Conservation (phyloP, 2,888 invertebrate species). For the Drosophila algonquin region DNA sequence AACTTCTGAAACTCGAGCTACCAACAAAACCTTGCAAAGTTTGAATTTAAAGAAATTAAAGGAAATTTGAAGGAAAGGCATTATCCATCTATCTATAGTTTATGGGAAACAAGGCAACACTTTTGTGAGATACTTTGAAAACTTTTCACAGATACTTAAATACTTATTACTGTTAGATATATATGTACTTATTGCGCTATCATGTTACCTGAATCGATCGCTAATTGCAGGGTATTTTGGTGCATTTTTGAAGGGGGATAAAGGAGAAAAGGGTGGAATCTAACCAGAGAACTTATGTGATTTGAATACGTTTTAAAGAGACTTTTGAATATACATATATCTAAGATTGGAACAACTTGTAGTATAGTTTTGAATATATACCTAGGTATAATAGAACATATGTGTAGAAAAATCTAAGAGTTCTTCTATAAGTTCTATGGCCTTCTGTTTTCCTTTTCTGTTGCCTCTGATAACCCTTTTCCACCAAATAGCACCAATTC, state of each 20-base stretch:
- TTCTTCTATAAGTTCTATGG: too few relatives aligned
- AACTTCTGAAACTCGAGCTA: background rate
- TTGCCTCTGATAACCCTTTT: constrained; percentile 16
- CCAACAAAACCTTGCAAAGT: background rate
- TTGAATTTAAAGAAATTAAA: too few relatives aligned
- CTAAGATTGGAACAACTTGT: too few relatives aligned
- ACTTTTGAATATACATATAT: too few relatives aligned
- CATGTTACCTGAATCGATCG: too few relatives aligned
- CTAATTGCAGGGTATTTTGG: background rate
- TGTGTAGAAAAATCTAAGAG: too few relatives aligned
- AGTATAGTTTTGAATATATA: too few relatives aligned
- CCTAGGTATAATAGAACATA: too few relatives aligned
- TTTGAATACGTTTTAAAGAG: too few relatives aligned
- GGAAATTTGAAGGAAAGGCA: background rate
- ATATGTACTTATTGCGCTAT: too few relatives aligned
- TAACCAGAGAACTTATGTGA: background rate
- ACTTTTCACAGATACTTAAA: background rate
- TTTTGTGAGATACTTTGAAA: too few relatives aligned
- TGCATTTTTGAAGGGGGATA: background rate
- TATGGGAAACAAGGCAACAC: background rate
- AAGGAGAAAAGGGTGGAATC: background rate
- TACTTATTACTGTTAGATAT: background rate
- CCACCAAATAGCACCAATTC: constrained; percentile 5
- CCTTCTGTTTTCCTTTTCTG: background rate
- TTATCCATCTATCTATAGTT: background rate